Percentiles rank a stretch among this genome's conserved stretches.
phyloP scores from a whole-genome alignment of 30 jellyfish, hydroid and myxozoan genomes.

The Morbakka virulenta region DNA sequence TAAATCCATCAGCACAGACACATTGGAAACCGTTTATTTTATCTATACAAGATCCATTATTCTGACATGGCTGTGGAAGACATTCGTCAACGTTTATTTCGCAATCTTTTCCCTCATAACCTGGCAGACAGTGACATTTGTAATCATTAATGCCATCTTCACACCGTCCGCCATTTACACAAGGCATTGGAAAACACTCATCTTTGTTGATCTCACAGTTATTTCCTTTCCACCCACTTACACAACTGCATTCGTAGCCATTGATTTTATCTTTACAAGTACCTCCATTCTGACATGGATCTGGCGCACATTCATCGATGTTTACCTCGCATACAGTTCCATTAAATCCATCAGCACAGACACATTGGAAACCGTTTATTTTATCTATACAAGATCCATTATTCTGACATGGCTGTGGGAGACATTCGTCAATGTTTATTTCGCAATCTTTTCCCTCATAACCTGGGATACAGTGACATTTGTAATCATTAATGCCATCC shows the following conservation, averaged over 20 bases:
- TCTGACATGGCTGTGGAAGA: constrained; percentile 52
- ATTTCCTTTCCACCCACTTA: constrained; percentile 23
- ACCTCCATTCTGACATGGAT: constrained; percentile 43
- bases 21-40: constrained; percentile 15
- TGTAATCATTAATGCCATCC: constrained; percentile 40
- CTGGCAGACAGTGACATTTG: constrained; percentile 28
- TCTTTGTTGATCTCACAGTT: constrained; percentile 22
- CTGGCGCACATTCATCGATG: constrained; percentile 36
- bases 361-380: constrained; percentile 35
- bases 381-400: constrained; percentile 54
- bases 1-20: constrained; percentile 52
- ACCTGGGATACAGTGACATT: constrained; percentile 42
- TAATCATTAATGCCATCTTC: constrained; percentile 2
- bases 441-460: constrained; percentile 48
- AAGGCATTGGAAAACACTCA: constrained; percentile 9
- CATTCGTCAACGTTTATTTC: constrained; percentile 47
- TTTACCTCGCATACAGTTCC: constrained; percentile 46
- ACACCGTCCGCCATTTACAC: constrained; percentile 23
- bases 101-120: constrained; percentile 37
- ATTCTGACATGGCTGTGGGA: constrained; percentile 50
- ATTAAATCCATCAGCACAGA: constrained; percentile 42
- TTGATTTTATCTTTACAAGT: constrained; percentile 34
- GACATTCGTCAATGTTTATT: constrained; percentile 20
- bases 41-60: constrained; percentile 51
- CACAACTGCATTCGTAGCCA: constrained; percentile 40